Evolutionary conservation across 2,113 vertebrate genomes (phyloP).

Genomic region (Rhinolophus sinicus): DNA sequence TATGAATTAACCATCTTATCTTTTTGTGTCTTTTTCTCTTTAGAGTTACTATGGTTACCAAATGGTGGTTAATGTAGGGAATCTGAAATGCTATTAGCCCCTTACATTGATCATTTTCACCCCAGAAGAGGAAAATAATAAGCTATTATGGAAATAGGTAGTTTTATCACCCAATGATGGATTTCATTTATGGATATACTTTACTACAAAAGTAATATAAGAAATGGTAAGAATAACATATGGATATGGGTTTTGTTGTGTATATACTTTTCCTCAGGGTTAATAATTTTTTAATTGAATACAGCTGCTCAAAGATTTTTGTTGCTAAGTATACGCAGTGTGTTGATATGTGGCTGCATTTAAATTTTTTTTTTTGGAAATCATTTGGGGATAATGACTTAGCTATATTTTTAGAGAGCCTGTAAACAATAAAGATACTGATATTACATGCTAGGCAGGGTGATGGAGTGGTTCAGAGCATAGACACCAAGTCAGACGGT

Average conservation of each 20-base stretch:
- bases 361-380: slow-evolving; percentile 68
- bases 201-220: slow-evolving; percentile 73
- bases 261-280: slow-evolving; percentile 77
- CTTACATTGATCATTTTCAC: slow-evolving; percentile 64
- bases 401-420: slow-evolving; percentile 64
- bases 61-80: slow-evolving; percentile 72
- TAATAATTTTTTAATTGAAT: slow-evolving; percentile 86
- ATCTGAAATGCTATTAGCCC: slow-evolving; percentile 74
- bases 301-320: slow-evolving; percentile 81
- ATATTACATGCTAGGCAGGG: no score
- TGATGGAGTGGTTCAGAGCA: neutral
- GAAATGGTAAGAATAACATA: slow-evolving; percentile 80
- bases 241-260: slow-evolving; percentile 62
- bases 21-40: slow-evolving; percentile 70
- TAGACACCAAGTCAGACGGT: neutral
- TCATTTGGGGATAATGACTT: slow-evolving; percentile 70
- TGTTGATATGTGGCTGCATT: slow-evolving; percentile 76
- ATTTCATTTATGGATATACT: slow-evolving; percentile 74
- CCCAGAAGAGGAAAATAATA: slow-evolving; percentile 52
- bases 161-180: slow-evolving; percentile 73
- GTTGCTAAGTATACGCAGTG: slow-evolving; percentile 63
- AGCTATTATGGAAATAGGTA: slow-evolving; percentile 73
- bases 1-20: slow-evolving; percentile 69
- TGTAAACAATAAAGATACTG: neutral
- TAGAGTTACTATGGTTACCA: slow-evolving; percentile 81